phyloP scores from a whole-genome alignment of 2,797 vertebrate genomes.

The Neomorphus geoffroyi region DNA sequence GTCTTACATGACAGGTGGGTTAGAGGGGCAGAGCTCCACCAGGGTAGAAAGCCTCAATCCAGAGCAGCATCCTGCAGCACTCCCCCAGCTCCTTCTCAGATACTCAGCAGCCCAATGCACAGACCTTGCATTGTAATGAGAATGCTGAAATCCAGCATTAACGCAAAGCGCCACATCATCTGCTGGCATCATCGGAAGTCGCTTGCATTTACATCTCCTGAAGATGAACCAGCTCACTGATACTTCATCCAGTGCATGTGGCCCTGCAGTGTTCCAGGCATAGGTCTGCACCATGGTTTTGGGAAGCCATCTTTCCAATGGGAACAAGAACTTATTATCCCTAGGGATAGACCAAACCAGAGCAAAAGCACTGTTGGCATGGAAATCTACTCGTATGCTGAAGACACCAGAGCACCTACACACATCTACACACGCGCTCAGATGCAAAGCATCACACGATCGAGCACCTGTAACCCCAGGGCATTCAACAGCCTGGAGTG shows the following conservation, averaged over 20 bases:
- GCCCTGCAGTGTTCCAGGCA: not conserved
- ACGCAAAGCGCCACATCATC: not conserved
- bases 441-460: not conserved
- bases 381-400: rapidly evolving
- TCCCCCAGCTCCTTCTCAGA: not conserved
- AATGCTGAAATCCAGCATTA: not conserved
- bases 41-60: not conserved
- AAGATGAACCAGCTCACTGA: not conserved
- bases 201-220: not conserved
- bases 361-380: not conserved
- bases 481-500: not conserved
- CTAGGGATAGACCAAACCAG: not conserved
- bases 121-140: not conserved
- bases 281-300: not conserved
- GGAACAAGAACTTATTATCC: not conserved
- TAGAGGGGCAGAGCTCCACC: not conserved
- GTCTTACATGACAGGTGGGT: rapidly evolving
- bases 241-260: rapidly evolving
- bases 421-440: rapidly evolving
- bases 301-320: not conserved
- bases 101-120: not conserved
- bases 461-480: not conserved
- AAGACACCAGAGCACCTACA: not conserved
- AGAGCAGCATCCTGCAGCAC: not conserved
- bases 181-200: rapidly evolving